Evolutionary conservation across 2,888 invertebrate species (phyloP), one percentile per base, ranked within the genome.

Genomic region (Rotaria magnacalcarata): DNA sequence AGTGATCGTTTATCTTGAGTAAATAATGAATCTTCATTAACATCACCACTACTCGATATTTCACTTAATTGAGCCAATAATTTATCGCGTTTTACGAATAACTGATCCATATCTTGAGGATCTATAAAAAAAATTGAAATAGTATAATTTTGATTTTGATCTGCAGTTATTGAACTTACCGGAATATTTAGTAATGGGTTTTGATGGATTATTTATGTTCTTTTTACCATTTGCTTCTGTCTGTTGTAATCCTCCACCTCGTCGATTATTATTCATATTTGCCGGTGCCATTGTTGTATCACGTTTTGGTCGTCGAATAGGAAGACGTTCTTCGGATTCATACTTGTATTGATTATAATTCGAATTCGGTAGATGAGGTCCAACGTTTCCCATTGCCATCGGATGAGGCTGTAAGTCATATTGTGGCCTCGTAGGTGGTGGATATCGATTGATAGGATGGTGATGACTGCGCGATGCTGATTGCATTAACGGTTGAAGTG

Each of bases 311-410:
- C 47, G 75, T 80, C 47, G 21, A 43, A 80, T 47, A 8, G 19
- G 7, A 24, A 16, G 5, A 80, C 27, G 75, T 43, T 80, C 75
- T 27, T 80, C 75, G 6, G 75, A 80, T 47, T 80, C 75, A 24
- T 47, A 80, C 47, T 80, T 80, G 47, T 80, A 80, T 80, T 47
- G 41, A 47, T 80, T 80, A 41, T 80, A 47, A 47, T 43, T 80
- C 8, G 75, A 10, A 80, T 80, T 80, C 24, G 43, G 7, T 11
- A 43, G 24, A 47, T 80, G 67, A 14, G 67, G 34, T 67, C 27
- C 67, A 27, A 67, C 16, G 34, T 67, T 67, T 27, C 27, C 27
- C 67, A 67, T 67, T 19, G 67, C 34, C 67, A 67, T 67, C 34
- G 67, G 34, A 34, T 67, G 67, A 1, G 67, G 67, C 11, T 27